Base-by-base conservation (phyloP, 23 tunicate genomes). In the Halocynthia aurantium region DNA sequence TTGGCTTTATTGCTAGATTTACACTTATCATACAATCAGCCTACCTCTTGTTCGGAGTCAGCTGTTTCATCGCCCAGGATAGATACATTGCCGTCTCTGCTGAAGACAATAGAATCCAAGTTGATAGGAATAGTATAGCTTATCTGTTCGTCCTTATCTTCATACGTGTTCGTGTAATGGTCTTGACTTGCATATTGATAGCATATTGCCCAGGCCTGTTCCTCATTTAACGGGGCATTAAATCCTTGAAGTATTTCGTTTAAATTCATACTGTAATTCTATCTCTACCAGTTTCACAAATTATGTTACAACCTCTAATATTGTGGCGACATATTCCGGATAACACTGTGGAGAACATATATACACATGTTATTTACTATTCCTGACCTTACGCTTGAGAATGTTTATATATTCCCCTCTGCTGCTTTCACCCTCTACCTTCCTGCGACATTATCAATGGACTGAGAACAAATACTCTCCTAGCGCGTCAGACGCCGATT, bases 181-280 rank as follows among this genome's bases (percentile, higher is more conserved):
- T 80, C 52, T 21, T 11, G 57, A 52, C 62, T 80, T n/a, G 61
- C 80, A 52, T 84, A 85, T 52, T 80, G 84, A 52, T 85, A 62
- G 52, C 81, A 85, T 8, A 85, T 72, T 40, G 90, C 84, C 90
- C 90, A 85, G 44, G 83, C 77, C 63, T 85, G 90, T 62, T 85
- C 90, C 73, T 80, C 90, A 64, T 85, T 85, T 13, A 85, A 54
- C 8, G 90, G 78, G 7, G 80, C 19, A 52, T 85, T 80, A 61
- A 85, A 85, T 55, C 83, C 84, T 17, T 52, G 69, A 5, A 85
- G 49, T 31, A 85, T 85, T 52, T 81, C 80, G 7, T 20, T 19
- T 60, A 85, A 72, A 65, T 85, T 53, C 90, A 85, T 85, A 8
- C 19, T 70, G 52, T 31, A 31, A 31, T 31, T 31, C 44, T 31